Evolutionary conservation across 2,888 invertebrate genomes (phyloP), one percentile per base, ranked within the genome.

Genomic region (Meganola albula): DNA sequence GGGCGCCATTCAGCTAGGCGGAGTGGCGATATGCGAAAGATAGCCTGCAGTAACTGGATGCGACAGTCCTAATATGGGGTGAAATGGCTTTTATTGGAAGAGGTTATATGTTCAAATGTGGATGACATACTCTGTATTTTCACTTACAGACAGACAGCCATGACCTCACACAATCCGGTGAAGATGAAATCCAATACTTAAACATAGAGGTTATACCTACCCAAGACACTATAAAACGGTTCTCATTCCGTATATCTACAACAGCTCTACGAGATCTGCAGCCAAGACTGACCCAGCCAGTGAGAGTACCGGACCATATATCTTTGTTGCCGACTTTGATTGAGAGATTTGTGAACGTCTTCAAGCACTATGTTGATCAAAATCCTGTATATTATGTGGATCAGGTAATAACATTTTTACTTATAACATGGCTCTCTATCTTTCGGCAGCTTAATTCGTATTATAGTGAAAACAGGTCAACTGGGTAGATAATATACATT

Each of bases 271-370:
- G 91, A 45, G 94, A 96, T 53, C 74, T 97, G 13, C 85, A 85
- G 49, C 73, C 75, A 0, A 43, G 77, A 2, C 48, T 85, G 16
- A 34, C 48, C 6, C 49, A 54, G 4, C 69, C 74, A 0, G 69
- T 83, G 16, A 35, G 74, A 4, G 73, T 84, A 3, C 83, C 84
- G 0, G 73, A 75, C 0, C 75, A 80, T 18, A 58, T 84, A 22
- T 68, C 72, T 0, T 43, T 84, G 14, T 89, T 93, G 63, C 93
- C 93, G 48, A 91, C 92, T 1, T 80, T 96, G 2, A 88, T 93
- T 31, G 97, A 97, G 59, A 88, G 92, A 61, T 97, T 97, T 71
- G 88, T 96, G 12, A 92, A 91, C 31, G 93, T 93, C 0, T 97
- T 97, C 68, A 92, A 90, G 54, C 89, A 93, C 20, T 90, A 92